These are phyloP conservation scores for Cyphomyrmex costatus DNA, from an alignment of 1,140 invertebrate genomes.

Conservation along the genomic window DNA sequence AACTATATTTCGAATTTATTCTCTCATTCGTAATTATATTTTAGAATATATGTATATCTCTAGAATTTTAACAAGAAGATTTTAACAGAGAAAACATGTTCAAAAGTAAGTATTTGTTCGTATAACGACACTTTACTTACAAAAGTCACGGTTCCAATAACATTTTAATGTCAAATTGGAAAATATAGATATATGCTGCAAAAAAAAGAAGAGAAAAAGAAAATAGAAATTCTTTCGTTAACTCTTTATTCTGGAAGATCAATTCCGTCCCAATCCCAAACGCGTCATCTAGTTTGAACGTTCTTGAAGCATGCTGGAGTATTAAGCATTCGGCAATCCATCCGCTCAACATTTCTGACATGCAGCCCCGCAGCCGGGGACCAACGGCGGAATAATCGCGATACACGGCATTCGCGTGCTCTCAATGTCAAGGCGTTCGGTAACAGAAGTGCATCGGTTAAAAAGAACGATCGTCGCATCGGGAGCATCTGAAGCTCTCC, in stretches of 20 bases:
- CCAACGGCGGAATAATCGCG: not conserved
- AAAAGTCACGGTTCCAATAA: not conserved
- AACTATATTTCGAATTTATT: not conserved
- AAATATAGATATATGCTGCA: not conserved
- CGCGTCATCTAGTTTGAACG: not conserved
- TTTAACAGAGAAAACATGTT: too few relatives aligned
- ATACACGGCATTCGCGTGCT: slow-evolving; percentile 37
- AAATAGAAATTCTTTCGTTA: not conserved
- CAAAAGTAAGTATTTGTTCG: not conserved
- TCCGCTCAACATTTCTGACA: slow-evolving; percentile 19
- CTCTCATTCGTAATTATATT: not conserved
- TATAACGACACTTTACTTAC: not conserved
- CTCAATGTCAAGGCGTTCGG: slow-evolving; percentile 70
- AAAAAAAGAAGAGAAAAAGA: too few relatives aligned
- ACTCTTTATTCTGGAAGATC: not conserved
- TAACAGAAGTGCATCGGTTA: slow-evolving; percentile 38
- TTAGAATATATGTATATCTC: not conserved
- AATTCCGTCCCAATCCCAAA: not conserved
- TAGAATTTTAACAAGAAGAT: not conserved
- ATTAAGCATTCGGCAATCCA: slow-evolving; percentile 12
- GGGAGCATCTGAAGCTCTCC: slow-evolving; percentile 65
- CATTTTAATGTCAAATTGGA: slow-evolving; percentile 12
- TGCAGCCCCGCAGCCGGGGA: not conserved
- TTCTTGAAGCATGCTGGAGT: slow-evolving; percentile 1
- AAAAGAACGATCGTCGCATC: slow-evolving; percentile 6